Evolutionary conservation across 2,888 invertebrate genomes (phyloP), one percentile per base, ranked within the genome.

Genomic region (Spodoptera littoralis): DNA sequence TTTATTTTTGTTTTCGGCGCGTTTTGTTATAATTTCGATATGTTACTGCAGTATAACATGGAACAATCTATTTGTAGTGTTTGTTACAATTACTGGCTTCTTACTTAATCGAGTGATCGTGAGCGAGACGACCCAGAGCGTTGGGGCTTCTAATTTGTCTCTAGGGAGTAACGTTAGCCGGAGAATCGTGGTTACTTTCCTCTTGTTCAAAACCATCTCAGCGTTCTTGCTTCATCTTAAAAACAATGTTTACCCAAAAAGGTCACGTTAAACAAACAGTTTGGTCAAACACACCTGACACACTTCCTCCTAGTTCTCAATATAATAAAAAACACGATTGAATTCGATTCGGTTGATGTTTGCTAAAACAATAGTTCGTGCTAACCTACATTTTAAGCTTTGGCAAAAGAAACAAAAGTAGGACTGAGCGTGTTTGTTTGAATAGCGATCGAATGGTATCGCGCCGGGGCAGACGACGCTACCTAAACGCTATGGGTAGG

Each of bases 371-470:
- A 72, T 50, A 76, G 73, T 67, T 72, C 77, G 73, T 76, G 76
- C 73, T 66, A 76, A 66, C 73, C 73, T 73, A 72, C 65, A 80
- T 73, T 68, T 73, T 69, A 73, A 73, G 75, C 81, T 64, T 60
- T 65, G 66, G 70, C 71, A 78, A 83, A 82, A 81, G 77, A 85
- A 86, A 84, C 83, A 83, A 84, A 82, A 83, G 78, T 65, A 63
- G 58, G 42, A 57, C 66, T 70, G 65, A 73, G 65, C 70, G 83
- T 83, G 79, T 84, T 87, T 87, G 87, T 86, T 86, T 83, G 86
- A 84, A 86, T 76, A 78, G 79, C 81, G 84, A 84, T 86, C 84
- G 84, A 84, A 80, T 80, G 76, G 79, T 86, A 86, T 87, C 86
- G 81, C 82, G 59, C 70, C 63, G 64, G 52, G 66, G 69, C 86